Conservation (phyloP, 2,888 invertebrate genomes). For the Zaprionus lineosus region DNA sequence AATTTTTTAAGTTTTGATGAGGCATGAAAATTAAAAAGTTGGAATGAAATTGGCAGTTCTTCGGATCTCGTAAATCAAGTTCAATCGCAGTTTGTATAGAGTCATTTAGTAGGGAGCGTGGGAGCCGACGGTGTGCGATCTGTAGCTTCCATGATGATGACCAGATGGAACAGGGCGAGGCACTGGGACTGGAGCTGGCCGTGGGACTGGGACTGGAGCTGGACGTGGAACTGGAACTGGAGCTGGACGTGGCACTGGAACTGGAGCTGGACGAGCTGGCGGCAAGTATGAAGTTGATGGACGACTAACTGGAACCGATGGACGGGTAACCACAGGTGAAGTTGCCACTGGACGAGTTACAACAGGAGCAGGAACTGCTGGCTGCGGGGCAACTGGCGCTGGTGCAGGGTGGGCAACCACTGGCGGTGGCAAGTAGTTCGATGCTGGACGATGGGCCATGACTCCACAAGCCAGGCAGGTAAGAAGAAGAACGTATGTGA, state of each 20-base stretch:
- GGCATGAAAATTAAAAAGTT: too few species aligned
- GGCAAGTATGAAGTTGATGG: neutral
- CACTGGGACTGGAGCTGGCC: too few species aligned
- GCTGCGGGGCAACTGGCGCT: neutral
- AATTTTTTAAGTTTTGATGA: too few species aligned
- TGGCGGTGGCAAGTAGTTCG: conserved; percentile 12
- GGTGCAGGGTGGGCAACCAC: neutral
- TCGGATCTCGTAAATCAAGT: too few species aligned
- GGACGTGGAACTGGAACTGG: too few species aligned
- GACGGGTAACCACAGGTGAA: too few species aligned
- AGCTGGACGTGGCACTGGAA: too few species aligned
- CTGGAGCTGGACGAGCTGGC: neutral
- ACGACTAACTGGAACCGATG: neutral
- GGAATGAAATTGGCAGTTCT: too few species aligned
- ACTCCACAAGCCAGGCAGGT: conserved; percentile 25
- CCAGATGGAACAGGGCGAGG: neutral
- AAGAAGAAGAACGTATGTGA: conserved; percentile 17
- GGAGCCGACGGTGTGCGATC: neutral
- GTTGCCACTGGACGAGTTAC: too few species aligned
- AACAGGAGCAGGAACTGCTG: neutral
- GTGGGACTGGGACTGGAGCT: too few species aligned
- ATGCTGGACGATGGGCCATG: conserved; percentile 11
- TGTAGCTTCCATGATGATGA: neutral
- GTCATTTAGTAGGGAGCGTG: conserved; percentile 26
- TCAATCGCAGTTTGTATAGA: too few species aligned